Evolutionary conservation across 2,113 vertebrate species (phyloP), one percentile per base, ranked within the genome.

Genomic region (Pitta sordida): DNA sequence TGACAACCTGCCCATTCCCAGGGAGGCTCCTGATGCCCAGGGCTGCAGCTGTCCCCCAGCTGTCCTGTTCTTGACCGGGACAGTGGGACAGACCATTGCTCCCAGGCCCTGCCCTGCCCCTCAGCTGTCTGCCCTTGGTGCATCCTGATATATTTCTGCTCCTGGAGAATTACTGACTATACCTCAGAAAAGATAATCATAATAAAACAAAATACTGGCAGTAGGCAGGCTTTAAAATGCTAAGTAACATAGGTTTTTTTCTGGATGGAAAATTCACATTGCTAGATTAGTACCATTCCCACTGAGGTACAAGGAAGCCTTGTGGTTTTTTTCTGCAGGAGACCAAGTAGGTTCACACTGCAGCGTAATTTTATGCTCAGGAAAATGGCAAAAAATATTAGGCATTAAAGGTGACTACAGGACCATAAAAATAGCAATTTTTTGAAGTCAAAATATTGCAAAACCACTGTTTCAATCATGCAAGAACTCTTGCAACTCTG

Each of bases 71-170:
- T n/a, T 46, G 22, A 23, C 41, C n/a, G 63, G 32, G 22, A 11
- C 43, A 46, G 63, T 46, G 43, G 63, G 43, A 34, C 15, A 65
- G 20, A 15, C 63, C 22, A 13, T 34, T 30, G 15, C 22, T 46
- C 43, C 41, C 41, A 64, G 62, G 15, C 30, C 39, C 26, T 71
- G 23, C 27, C 23, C 41, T 27, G 44, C 30, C 3, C 26, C 44
- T 20, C 44, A 16, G 14, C 30, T 22, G 9, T 30, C 67, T 13
- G 3, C 30, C 43, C n/a, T 24, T 1, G 0, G 32, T 23, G 36
- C 1, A 1, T 24, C 24, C 48, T 24, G 30, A 36, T 18, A 15
- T 22, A 34, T 70, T 73, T 23, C 44, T 69, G 19, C 15, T 69
- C 14, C 30, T 48, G 5, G 17, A 8, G 13, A 56, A 32, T 36